phyloP scores from a whole-genome alignment of 2,797 vertebrate species.

The Meda fulgida region DNA sequence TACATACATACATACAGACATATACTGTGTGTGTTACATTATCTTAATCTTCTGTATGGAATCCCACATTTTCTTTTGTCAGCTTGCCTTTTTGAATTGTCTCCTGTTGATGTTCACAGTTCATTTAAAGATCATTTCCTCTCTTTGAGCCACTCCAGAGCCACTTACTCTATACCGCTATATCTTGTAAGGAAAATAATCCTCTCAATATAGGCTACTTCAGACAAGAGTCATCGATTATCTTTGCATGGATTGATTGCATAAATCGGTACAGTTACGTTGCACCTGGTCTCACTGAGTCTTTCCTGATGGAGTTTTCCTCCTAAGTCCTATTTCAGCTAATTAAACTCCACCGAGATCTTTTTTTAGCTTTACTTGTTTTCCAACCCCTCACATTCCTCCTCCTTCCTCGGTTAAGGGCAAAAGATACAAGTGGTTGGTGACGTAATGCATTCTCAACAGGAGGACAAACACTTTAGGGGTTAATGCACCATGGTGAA shows the following conservation, averaged over 20 bases:
- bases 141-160: conserved; percentile 41
- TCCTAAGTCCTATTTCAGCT: conserved; percentile 9
- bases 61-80: background rate
- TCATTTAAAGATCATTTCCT: conserved; percentile 50
- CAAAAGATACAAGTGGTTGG: conserved; percentile 27
- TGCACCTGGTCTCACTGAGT: background rate
- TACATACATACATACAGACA: background rate
- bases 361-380: conserved; percentile 39
- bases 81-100: background rate
- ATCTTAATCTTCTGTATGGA: background rate
- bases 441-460: conserved; percentile 40
- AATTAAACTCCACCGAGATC: conserved; percentile 26
- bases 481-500: conserved; percentile 39
- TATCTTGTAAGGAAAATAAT: conserved; percentile 15
- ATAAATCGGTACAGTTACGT: conserved; percentile 5
- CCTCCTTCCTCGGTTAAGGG: conserved; percentile 23
- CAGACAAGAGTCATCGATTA: conserved; percentile 12
- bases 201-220: conserved; percentile 35
- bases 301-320: conserved; percentile 21
- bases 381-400: conserved; percentile 37
- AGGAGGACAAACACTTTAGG: conserved; percentile 25
- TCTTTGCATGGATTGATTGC: background rate
- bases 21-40: background rate
- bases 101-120: conserved; percentile 4
- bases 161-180: conserved; percentile 16